Conservation (phyloP, 2,797 vertebrate species). For the Phoebastria nigripes region DNA sequence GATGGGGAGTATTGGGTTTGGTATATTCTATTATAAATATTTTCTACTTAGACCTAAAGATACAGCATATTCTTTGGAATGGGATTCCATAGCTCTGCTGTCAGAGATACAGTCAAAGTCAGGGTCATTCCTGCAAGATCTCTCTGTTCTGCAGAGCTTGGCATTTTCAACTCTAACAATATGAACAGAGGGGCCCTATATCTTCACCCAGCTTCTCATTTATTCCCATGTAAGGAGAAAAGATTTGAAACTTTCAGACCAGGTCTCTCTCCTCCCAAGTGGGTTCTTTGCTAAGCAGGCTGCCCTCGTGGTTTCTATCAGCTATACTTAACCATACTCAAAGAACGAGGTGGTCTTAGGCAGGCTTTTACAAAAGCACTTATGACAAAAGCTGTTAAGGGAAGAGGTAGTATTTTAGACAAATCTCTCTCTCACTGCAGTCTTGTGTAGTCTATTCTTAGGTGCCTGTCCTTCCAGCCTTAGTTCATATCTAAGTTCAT, state of each 20-base stretch:
- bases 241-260: background rate
- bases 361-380: background rate
- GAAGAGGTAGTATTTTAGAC: background rate
- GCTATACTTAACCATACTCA: background rate
- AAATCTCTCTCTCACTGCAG: background rate
- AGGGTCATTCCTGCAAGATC: background rate
- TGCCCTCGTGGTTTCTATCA: background rate
- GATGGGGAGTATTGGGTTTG: background rate
- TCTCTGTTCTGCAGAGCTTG: background rate
- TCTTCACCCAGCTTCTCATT: background rate
- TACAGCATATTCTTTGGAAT: background rate
- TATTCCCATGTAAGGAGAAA: background rate
- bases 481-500: background rate
- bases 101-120: background rate
- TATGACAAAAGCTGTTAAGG: background rate
- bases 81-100: background rate
- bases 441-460: background rate
- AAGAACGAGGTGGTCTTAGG: background rate
- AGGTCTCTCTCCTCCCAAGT: background rate
- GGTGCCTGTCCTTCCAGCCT: background rate
- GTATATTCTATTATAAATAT: background rate
- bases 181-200: background rate
- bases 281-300: background rate
- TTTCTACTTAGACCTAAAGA: background rate
- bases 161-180: background rate